Evolutionary conservation across 1,140 invertebrate species (phyloP).

Genomic region (Himalopsyche phryganea): DNA sequence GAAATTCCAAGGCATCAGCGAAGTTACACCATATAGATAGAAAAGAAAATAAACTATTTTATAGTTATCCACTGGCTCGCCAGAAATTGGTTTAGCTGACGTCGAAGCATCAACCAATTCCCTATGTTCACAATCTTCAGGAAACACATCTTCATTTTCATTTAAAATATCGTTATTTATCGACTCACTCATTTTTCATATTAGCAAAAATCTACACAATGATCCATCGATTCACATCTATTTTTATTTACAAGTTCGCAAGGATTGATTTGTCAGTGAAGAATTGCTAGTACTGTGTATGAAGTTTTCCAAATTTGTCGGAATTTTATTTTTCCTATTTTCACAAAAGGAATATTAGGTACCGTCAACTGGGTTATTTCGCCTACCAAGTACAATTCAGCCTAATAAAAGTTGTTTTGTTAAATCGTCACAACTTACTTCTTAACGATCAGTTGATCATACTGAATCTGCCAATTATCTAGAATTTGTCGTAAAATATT

Average conservation of each 20-base stretch:
- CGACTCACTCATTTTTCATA: conserved; percentile 12
- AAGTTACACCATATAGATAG: conserved; percentile 85
- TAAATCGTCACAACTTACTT: too few species aligned
- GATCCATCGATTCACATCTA: background rate
- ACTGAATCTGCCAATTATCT: too few species aligned
- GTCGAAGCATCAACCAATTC: conserved; percentile 20
- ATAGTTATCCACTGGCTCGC: conserved; percentile 58
- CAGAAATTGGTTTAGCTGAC: background rate
- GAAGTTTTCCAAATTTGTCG: too few species aligned
- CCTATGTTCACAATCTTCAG: conserved; percentile 20
- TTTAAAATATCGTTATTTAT: conserved; percentile 15
- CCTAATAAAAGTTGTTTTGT: too few species aligned
- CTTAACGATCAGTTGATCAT: too few species aligned
- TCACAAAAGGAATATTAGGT: too few species aligned
- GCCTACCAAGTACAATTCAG: too few species aligned
- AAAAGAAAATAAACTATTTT: conserved; percentile 77
- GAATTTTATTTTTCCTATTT: too few species aligned
- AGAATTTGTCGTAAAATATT: too few species aligned
- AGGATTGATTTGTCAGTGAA: too few species aligned
- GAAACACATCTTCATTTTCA: conserved; percentile 21
- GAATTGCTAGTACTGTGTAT: too few species aligned
- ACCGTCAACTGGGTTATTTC: too few species aligned
- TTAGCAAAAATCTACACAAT: background rate
- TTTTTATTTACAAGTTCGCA: background rate
- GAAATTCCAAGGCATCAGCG: conserved; percentile 92